Percentiles rank a stretch among this genome's conserved stretches.
These are phyloP conservation scores for Amiota minor DNA, from an alignment of 2,888 invertebrate genomes.

Conservation along the genomic window DNA sequence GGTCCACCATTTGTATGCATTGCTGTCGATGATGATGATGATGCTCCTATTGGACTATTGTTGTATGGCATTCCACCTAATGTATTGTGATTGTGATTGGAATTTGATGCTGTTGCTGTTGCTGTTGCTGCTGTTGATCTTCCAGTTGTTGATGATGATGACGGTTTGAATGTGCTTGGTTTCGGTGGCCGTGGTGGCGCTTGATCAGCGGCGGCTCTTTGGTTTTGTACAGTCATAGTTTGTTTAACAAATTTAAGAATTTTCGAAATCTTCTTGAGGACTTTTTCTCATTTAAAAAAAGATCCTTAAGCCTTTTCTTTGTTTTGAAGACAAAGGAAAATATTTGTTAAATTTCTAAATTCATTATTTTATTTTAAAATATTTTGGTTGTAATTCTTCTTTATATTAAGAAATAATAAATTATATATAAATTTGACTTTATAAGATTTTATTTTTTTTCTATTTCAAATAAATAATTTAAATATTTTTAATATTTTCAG, in stretches of 20 bases:
- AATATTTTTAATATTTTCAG: too few species aligned
- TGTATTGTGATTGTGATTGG: constrained; percentile 21
- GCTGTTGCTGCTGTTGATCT: constrained; percentile 27
- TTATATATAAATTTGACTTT: too few species aligned
- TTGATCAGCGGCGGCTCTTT: constrained; percentile 45
- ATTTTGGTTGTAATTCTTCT: constrained; percentile 26
- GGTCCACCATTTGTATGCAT: constrained; percentile 77
- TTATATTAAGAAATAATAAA: too few species aligned
- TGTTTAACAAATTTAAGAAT: constrained; percentile 50
- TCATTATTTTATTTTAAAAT: constrained; percentile 12
- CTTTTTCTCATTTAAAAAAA: too few species aligned
- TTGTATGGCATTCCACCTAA: constrained; percentile 19
- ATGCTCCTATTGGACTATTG: constrained; percentile 41
- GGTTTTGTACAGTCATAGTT: constrained; percentile 56
- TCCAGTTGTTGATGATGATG: constrained; percentile 38
- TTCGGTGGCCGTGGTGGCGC: constrained; percentile 41
- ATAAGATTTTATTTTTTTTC: constrained; percentile 23
- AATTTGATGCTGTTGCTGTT: constrained; percentile 8
- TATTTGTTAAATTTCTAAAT: constrained; percentile 20
- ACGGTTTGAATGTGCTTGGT: constrained; percentile 29
- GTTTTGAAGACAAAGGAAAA: not conserved
- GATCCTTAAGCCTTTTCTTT: too few species aligned
- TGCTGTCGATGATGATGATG: constrained; percentile 42
- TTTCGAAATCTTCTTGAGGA: constrained; percentile 33
- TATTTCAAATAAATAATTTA: too few species aligned